Evolutionary conservation across 2,888 invertebrate species (phyloP).

Genomic region (Rhyacophila evoluta): DNA sequence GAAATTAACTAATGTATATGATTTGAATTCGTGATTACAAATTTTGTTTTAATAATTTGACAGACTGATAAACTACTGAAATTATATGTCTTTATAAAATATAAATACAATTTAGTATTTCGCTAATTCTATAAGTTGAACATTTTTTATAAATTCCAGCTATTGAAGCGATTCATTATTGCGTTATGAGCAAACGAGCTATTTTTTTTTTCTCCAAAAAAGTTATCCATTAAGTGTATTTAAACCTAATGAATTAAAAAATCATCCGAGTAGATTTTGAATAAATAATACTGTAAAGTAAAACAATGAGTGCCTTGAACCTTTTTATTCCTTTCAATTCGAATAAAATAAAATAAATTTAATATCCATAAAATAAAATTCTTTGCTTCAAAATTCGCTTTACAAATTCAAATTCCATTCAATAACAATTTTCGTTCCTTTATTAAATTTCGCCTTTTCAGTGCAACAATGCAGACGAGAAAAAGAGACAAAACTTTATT

Average conservation of each 20-base stretch:
- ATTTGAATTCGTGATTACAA: too few relatives aligned
- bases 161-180: too few relatives aligned
- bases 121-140: too few relatives aligned
- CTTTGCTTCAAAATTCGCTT: constrained; percentile 6
- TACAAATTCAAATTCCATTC: constrained; percentile 22
- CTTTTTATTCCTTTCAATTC: constrained; percentile 22
- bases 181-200: too few relatives aligned
- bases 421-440: constrained; percentile 22
- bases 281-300: constrained; percentile 17
- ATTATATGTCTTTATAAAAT: too few relatives aligned
- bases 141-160: too few relatives aligned
- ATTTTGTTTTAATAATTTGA: too few relatives aligned
- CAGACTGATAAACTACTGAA: too few relatives aligned
- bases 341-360: constrained; percentile 21
- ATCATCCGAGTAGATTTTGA: background rate
- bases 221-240: constrained; percentile 11
- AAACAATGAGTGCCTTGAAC: constrained; percentile 11
- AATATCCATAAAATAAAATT: constrained; percentile 24
- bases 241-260: background rate
- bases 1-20: too few relatives aligned
- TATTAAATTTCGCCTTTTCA: constrained; percentile 15
- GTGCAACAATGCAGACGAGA: constrained; percentile 25
- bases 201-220: too few relatives aligned
- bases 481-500: constrained; percentile 30
- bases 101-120: too few relatives aligned